Evolutionary conservation across 1,140 invertebrate genomes (phyloP), one percentile per base, ranked within the genome.

Genomic region (Ostrea denselamellosa): DNA sequence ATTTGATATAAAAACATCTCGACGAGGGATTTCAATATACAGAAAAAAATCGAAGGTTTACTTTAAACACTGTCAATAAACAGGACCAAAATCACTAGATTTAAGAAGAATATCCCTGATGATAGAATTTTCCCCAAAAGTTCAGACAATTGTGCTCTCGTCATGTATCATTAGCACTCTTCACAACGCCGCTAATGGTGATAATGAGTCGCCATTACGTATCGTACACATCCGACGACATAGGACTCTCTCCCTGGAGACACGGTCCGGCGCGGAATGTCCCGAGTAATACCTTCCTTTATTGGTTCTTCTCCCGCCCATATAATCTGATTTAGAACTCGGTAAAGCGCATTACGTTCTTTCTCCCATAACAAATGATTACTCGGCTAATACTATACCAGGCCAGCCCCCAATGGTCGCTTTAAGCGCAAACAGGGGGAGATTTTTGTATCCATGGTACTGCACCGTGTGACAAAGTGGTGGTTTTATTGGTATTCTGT

Each of bases 281-380:
- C 82, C 82, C 53, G 19, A 52, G 51, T 83, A 83, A 83, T 83
- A 53, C 82, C 82, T n/a, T 19, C n/a, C n/a, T 83, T 83, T 83
- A 83, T 83, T 83, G 82, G 82, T 53, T 54, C 82, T 83, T 52
- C 82, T 53, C 82, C 82, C 82, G 82, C 82, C 82, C 82, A 83
- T 83, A 52, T 83, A 83, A 83, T 83, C 82, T 83, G 82, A 83
- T 83, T 83, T 52, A 53, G 82, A 53, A 53, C 53, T 83, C 51
- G 53, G 19, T 53, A 83, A 77, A 77, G 68, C 68, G 68, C 68
- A 77, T 77, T 77, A 77, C 68, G 28, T 77, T 77, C 68, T 77
- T 25, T 77, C 68, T 77, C 68, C 58, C 25, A 77, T 77, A 77
- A 77, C 68, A 77, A 77, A 77, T 77, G 68, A 77, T 77, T 77